phyloP scores from a whole-genome alignment of 2,113 vertebrate species.

The Scomber scombrus region DNA sequence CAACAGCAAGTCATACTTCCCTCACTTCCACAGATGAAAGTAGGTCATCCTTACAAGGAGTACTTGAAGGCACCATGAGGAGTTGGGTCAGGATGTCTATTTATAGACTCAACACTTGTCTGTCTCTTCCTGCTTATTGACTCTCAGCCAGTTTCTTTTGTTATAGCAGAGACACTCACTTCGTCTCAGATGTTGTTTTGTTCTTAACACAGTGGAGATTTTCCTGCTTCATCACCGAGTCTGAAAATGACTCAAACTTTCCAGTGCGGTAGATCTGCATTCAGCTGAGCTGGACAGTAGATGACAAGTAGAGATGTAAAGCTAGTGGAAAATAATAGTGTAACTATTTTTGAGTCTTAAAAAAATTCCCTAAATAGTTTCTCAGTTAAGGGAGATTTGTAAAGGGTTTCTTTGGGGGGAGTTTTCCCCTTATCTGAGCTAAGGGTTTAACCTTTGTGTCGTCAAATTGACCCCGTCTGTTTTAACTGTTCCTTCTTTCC shows the following conservation, averaged over 20 bases:
- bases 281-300: constrained; percentile 7
- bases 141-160: constrained; percentile 28
- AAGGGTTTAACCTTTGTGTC: too few species aligned
- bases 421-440: too few species aligned
- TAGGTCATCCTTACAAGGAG: constrained; percentile 49
- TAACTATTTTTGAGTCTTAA: too few species aligned
- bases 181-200: constrained; percentile 27
- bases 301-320: neutral
- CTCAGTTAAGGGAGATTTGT: too few species aligned
- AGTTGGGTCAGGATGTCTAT: constrained; percentile 56
- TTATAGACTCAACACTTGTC: constrained; percentile 43
- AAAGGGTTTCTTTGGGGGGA: too few species aligned
- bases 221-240: neutral
- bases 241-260: constrained; percentile 36
- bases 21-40: constrained; percentile 7
- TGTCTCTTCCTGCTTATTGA: constrained; percentile 14
- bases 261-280: constrained; percentile 4
- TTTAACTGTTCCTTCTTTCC: too few species aligned
- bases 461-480: too few species aligned
- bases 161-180: neutral
- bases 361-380: too few species aligned
- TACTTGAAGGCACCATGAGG: constrained; percentile 49
- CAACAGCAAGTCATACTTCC: neutral
- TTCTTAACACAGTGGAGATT: constrained; percentile 11
- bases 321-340: neutral